These are phyloP conservation scores for cat (Felis catus) DNA, from an alignment of 2,113 vertebrate species.

Conservation along the genomic window F.catus_Fca126_mat1.0 CM031419.1:29430001-29430500, in stretches of 20 bases:
- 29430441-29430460: not conserved
- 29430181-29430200: slow-evolving; percentile 39
- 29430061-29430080: not conserved
- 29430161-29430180: not conserved
- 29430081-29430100: not conserved
- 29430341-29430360: too few species aligned
- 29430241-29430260: not conserved
- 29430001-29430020: not conserved
- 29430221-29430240: slow-evolving; percentile 37
- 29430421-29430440: not conserved
- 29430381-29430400: not conserved
- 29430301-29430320: not conserved
- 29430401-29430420: not conserved
- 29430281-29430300: not conserved
- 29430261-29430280: not conserved
- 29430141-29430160: not conserved
- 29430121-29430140: not conserved
- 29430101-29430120: not conserved
- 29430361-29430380: not conserved
- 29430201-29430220: slow-evolving; percentile 32
- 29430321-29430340: not conserved
- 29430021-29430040: not conserved
- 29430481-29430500: not conserved
- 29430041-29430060: not conserved
- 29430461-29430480: not conserved